Conservation (phyloP, 2,797 vertebrate genomes). For the Paramormyrops hopkinsi region DNA sequence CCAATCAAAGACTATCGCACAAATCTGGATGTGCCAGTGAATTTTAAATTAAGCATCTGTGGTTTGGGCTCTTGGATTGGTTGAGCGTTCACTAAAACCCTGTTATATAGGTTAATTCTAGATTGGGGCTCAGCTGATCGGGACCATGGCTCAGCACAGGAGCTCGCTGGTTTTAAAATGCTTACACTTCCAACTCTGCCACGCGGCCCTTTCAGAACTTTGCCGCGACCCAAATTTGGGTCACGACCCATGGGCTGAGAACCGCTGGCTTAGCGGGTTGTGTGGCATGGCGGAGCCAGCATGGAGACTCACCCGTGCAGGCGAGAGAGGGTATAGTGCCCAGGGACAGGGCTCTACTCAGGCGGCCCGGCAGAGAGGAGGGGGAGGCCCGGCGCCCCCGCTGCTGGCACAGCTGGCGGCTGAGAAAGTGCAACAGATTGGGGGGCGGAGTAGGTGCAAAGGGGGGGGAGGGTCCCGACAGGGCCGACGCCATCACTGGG, state of each 20-base stretch:
- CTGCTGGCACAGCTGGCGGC: slow-evolving; percentile 61
- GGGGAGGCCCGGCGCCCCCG: slow-evolving; percentile 67
- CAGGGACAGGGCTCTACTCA: slow-evolving; percentile 80
- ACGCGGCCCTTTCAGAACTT: not conserved
- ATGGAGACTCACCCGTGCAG: slow-evolving; percentile 67
- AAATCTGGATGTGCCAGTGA: too few relatives aligned
- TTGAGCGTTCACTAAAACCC: too few relatives aligned
- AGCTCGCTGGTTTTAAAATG: not conserved
- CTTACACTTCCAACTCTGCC: not conserved
- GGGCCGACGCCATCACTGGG: slow-evolving; percentile 39
- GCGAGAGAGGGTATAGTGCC: slow-evolving; percentile 85
- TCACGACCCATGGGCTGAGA: not conserved
- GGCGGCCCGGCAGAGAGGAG: slow-evolving; percentile 81
- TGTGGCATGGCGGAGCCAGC: too few relatives aligned
- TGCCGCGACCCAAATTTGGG: not conserved
- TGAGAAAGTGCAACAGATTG: slow-evolving; percentile 72
- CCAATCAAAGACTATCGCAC: too few relatives aligned
- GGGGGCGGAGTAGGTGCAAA: slow-evolving; percentile 78
- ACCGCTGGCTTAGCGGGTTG: not conserved
- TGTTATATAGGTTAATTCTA: too few relatives aligned
- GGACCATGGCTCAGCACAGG: not conserved
- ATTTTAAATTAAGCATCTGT: too few relatives aligned
- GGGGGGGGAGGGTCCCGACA: slow-evolving; percentile 42
- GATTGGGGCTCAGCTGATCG: too few relatives aligned
- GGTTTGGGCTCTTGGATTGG: too few relatives aligned